Percentiles rank a stretch among this genome's conserved stretches.
phyloP scores from a whole-genome alignment of 2,797 vertebrate species.

The Ctenopoma kingsleyae region DNA sequence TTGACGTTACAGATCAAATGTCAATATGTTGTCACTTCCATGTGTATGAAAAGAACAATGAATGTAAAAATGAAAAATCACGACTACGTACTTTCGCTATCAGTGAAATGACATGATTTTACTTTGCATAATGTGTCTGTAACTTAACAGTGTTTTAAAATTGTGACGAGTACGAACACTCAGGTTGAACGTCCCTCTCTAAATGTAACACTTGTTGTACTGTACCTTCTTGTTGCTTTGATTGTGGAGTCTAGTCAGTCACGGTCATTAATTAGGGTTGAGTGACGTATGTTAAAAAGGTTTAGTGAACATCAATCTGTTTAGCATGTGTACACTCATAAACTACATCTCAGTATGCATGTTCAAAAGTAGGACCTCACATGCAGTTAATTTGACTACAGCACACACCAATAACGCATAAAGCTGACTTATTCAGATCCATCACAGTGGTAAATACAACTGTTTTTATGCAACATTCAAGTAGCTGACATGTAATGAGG shows the following conservation, averaged over 20 bases:
- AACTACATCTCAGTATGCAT: not conserved
- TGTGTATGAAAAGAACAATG: slow-evolving; percentile 38
- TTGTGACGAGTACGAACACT: slow-evolving; percentile 31
- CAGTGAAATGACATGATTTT: slow-evolving; percentile 52
- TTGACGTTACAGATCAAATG: not conserved
- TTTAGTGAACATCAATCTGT: slow-evolving; percentile 16
- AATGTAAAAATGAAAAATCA: slow-evolving; percentile 52
- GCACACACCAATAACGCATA: not conserved
- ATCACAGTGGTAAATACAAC: slow-evolving; percentile 3
- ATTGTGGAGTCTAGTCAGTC: slow-evolving; percentile 19
- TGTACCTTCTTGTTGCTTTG: not conserved
- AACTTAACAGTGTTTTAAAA: slow-evolving; percentile 50
- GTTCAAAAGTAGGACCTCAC: not conserved
- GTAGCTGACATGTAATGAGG: slow-evolving; percentile 7
- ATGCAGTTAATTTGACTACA: not conserved
- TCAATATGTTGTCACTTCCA: slow-evolving; percentile 20
- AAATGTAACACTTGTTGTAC: slow-evolving; percentile 2
- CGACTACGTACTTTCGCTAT: slow-evolving; percentile 15
- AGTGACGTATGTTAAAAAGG: slow-evolving; percentile 11
- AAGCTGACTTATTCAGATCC: not conserved
- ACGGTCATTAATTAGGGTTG: slow-evolving; percentile 3
- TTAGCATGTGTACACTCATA: slow-evolving; percentile 17
- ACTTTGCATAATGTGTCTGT: slow-evolving; percentile 53
- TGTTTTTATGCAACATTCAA: slow-evolving; percentile 18
- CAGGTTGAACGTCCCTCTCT: slow-evolving; percentile 13